Conservation (phyloP, 2,888 invertebrate genomes). For the Rhorus exstirpatorius region DNA sequence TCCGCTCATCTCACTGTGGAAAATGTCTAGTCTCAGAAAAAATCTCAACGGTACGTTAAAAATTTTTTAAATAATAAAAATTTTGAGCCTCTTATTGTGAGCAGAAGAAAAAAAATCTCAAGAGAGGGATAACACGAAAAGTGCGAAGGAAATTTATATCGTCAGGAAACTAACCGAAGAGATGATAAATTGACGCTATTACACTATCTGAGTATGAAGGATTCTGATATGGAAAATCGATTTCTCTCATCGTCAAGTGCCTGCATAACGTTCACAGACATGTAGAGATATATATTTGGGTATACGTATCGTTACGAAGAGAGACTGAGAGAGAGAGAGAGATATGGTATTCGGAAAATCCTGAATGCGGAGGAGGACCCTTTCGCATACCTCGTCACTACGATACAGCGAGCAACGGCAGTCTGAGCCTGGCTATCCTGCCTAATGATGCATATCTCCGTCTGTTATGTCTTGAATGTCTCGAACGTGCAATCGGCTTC, state of each 20-base stretch:
- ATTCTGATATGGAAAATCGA: constrained; percentile 54
- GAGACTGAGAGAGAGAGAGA: constrained; percentile 25
- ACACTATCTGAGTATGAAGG: constrained; percentile 28
- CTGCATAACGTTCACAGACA: background rate
- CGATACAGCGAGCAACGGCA: constrained; percentile 72
- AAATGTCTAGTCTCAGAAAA: too few species aligned
- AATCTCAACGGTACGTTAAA: too few species aligned
- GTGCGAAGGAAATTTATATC: background rate
- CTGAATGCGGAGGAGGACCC: constrained; percentile 76
- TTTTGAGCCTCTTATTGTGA: too few species aligned
- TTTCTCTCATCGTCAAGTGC: constrained; percentile 33
- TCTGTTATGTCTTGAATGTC: constrained; percentile 85
- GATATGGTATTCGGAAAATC: constrained; percentile 77
- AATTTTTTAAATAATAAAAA: too few species aligned
- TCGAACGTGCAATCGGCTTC: constrained; percentile 72
- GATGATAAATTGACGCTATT: background rate
- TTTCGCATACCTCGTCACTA: constrained; percentile 78
- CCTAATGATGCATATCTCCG: constrained; percentile 84
- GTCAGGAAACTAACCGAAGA: background rate
- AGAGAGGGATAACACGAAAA: too few species aligned
- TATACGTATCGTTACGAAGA: background rate
- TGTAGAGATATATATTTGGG: background rate
- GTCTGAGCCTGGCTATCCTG: constrained; percentile 74
- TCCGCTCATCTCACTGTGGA: too few species aligned
- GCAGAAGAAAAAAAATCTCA: too few species aligned